A percentile compares a stretch with the other conserved stretches of the same genome.
These are phyloP conservation scores for Mesaphorura yosii DNA, from an alignment of 1,140 invertebrate genomes.

Conservation along the genomic window DNA sequence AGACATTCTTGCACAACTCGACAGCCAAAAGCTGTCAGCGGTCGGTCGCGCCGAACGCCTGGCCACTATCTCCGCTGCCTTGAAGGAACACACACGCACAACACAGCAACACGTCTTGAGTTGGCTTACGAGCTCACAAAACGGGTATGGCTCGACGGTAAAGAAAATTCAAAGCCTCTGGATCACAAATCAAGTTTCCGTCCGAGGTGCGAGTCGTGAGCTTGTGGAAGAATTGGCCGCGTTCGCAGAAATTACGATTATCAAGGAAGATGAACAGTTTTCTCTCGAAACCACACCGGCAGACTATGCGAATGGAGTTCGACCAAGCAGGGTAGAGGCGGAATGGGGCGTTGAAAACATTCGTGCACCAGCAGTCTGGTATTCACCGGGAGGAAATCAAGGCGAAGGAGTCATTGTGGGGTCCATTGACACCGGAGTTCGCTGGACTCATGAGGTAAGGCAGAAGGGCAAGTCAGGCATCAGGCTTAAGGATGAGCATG, in stretches of 20 bases:
- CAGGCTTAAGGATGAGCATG: no score
- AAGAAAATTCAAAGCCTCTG: no score
- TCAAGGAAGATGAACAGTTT: constrained; percentile 4
- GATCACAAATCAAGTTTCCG: constrained; percentile 12
- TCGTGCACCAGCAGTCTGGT: background rate
- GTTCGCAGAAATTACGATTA: constrained; percentile 2
- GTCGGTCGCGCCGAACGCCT: no score
- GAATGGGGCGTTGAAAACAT: constrained; percentile 13
- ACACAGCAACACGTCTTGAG: no score
- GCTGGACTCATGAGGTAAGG: background rate
- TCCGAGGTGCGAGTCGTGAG: background rate
- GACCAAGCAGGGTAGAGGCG: background rate
- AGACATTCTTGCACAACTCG: no score
- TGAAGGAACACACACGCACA: no score
- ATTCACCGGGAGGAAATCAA: constrained; percentile 2
- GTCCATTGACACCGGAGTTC: constrained; percentile 5
- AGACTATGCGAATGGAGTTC: background rate
- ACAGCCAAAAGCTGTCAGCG: no score
- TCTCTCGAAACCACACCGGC: background rate
- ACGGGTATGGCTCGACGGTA: no score
- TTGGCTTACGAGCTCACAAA: no score
- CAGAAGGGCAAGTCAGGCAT: no score
- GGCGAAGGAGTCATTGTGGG: background rate
- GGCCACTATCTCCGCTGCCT: no score
- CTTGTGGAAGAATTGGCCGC: background rate